phyloP scores from a whole-genome alignment of 2,888 invertebrate genomes.

The Cyclophora punctaria region DNA sequence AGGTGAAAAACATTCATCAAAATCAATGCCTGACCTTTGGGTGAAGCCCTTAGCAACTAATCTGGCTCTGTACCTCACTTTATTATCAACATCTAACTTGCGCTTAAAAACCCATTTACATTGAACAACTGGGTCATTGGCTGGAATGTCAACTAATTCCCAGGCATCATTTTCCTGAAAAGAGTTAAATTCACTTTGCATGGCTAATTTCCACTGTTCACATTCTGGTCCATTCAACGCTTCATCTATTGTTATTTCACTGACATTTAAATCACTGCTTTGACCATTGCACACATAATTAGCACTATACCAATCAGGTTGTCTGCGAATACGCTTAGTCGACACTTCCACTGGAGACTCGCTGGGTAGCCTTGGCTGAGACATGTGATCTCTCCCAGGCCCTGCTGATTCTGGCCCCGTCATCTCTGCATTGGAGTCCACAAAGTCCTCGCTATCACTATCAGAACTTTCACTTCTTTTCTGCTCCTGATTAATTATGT shows the following conservation, averaged over 20 bases:
- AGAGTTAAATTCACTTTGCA: slow-evolving; percentile 13
- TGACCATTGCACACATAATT: no score
- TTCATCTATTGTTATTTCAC: slow-evolving; percentile 1
- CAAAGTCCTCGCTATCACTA: no score
- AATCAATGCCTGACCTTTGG: slow-evolving; percentile 10
- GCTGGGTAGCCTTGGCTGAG: no score
- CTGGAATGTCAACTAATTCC: slow-evolving; percentile 13
- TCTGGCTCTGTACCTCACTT: slow-evolving; percentile 8
- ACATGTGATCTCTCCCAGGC: no score
- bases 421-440: no score
- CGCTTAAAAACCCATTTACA: slow-evolving; percentile 18
- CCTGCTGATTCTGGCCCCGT: no score
- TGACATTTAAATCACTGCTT: not conserved
- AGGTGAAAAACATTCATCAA: slow-evolving; percentile 11
- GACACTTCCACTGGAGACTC: no score
- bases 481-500: not conserved
- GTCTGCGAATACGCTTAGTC: no score
- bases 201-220: slow-evolving; percentile 13
- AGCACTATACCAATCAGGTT: no score
- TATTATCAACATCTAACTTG: slow-evolving; percentile 8
- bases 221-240: slow-evolving; percentile 11
- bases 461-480: no score
- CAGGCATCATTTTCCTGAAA: slow-evolving; percentile 19
- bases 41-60: slow-evolving; percentile 14
- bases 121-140: slow-evolving; percentile 10